Evolutionary conservation across 2,113 vertebrate genomes (phyloP), one percentile per base, ranked within the genome.

Genomic region (Pachypanchax playfairii): DNA sequence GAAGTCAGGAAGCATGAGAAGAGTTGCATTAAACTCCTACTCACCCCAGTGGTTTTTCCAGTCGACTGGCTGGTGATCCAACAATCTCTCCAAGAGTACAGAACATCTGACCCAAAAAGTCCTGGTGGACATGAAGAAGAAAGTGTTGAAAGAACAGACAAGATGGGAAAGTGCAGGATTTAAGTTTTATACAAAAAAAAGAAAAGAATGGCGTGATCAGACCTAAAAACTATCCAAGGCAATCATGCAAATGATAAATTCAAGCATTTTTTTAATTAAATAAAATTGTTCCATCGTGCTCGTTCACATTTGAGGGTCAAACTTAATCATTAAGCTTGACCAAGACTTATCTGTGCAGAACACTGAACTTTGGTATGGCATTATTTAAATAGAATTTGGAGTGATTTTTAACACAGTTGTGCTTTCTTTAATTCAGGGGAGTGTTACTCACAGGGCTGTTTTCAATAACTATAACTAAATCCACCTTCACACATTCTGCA

Each of bases 1-100:
- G n/a, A 18, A 65, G 33, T 59, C 31, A 47, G 20, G 18, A 18
- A 24, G n/a, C 39, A 59, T 58, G 22, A 17, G 4, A 54, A 72
- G 70, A 73, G n/a, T 26, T 61, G 50, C 9, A 14, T 58, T 17
- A 47, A 60, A 29, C 38, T 73, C n/a, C 33, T 20, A 92, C 95
- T 96, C 87, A 98, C 96, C 82, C 95, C 62, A 98, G 89, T 15
- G 95, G 89, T 81, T 98, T 98, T 87, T 98, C 95, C 82, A 98
- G 90, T 65, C 95, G 94, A 81, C 96, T 96, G 73, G 94, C 95
- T 0, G 95, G 90, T 1, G 96, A 98, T 64, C 96, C 96, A 68
- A 98, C 95, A 0, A 98, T 96, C 86, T 98, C 96, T 1, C 96
- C 96, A 1, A 98, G 92, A 28, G 96, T 98, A 77, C 96, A 98